Conservation (phyloP, 1,140 invertebrate genomes). For the Probaryconus sp. region DNA sequence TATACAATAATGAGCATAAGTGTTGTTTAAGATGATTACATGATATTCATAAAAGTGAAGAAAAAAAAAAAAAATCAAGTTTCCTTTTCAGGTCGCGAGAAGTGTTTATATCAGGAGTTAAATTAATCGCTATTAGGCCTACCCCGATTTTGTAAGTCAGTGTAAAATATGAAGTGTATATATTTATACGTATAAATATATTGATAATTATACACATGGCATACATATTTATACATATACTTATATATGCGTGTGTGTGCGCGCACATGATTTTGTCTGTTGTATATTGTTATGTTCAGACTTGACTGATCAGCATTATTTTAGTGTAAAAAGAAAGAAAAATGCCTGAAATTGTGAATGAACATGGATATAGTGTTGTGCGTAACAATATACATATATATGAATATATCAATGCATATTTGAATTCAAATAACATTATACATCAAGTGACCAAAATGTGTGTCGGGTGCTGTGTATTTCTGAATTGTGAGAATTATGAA, state of each 20-base stretch:
- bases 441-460: conserved; percentile 52
- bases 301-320: no score
- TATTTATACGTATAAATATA: conserved; percentile 28
- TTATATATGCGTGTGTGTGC: neutral
- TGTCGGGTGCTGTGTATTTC: conserved; percentile 38
- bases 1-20: conserved; percentile 49
- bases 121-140: conserved; percentile 60
- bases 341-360: no score
- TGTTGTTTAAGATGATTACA: conserved; percentile 61
- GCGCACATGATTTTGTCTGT: no score
- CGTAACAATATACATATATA: conserved; percentile 31
- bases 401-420: conserved; percentile 44
- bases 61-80: conserved; percentile 29
- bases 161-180: conserved; percentile 39
- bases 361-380: conserved; percentile 20
- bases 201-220: conserved; percentile 2
- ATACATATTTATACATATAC: conserved; percentile 18
- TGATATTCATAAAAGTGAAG: conserved; percentile 50
- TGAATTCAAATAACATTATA: conserved; percentile 31
- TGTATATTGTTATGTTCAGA: conserved; percentile 20
- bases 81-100: conserved; percentile 63
- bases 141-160: conserved; percentile 44
- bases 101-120: conserved; percentile 62
- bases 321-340: no score
- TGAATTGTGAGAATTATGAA: conserved; percentile 11